These are phyloP conservation scores for Passer domesticus DNA, from an alignment of 2,113 vertebrate genomes.

Conservation along the genomic window DNA sequence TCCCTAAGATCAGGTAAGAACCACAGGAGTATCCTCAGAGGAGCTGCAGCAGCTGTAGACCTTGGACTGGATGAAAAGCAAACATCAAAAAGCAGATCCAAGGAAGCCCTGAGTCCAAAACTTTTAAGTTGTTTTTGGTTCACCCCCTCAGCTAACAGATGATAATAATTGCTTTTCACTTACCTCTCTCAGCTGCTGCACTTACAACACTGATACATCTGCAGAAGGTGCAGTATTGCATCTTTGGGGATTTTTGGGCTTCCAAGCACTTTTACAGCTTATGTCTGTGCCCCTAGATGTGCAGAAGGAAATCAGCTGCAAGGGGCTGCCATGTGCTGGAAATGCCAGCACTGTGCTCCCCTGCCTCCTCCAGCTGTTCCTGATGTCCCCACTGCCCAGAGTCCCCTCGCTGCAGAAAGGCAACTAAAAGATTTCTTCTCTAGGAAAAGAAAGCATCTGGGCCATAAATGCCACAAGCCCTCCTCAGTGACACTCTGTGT, in stretches of 20 bases:
- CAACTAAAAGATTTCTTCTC: background rate
- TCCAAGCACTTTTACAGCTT: background rate
- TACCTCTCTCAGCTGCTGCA: background rate
- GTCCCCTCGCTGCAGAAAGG: background rate
- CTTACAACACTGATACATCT: background rate
- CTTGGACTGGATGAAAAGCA: background rate
- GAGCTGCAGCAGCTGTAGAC: background rate
- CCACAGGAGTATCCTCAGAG: background rate
- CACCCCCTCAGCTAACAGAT: background rate
- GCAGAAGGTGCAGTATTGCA: background rate
- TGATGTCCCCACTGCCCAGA: background rate
- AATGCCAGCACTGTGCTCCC: fast-evolving
- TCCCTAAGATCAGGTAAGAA: background rate
- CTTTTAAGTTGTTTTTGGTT: background rate
- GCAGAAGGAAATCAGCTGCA: background rate
- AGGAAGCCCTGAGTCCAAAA: background rate
- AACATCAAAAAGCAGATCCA: background rate
- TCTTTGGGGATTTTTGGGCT: background rate
- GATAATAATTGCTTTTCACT: background rate
- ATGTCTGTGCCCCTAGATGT: background rate
- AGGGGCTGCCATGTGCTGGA: background rate
- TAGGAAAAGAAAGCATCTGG: background rate
- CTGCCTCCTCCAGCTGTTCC: background rate
- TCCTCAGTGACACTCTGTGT: background rate
- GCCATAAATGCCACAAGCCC: background rate